A percentile compares a stretch with the other conserved stretches of the same genome.
Conservation (phyloP, 2,888 invertebrate genomes). For the Eustalomyia histrio region DNA sequence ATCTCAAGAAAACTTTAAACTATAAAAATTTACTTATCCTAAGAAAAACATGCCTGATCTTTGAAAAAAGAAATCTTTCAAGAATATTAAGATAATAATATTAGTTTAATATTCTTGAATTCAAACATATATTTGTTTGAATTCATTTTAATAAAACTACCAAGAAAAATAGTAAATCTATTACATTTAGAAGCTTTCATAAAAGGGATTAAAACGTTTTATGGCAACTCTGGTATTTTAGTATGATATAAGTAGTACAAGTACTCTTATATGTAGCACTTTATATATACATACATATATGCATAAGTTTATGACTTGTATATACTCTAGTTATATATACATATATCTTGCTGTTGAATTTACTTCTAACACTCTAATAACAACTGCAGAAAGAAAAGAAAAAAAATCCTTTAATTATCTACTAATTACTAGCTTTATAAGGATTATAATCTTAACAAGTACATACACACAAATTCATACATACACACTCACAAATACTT, state of each 20-base stretch:
- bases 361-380: constrained; percentile 35
- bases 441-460: constrained; percentile 57
- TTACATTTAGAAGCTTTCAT: no score
- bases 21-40: no score
- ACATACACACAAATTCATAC: constrained; percentile 4
- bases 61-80: no score
- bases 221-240: background rate
- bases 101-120: no score
- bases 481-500: background rate
- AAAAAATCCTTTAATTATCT: constrained; percentile 57
- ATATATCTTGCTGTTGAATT: constrained; percentile 14
- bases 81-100: no score
- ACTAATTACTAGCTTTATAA: constrained; percentile 58
- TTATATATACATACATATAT: no score
- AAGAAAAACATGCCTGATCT: no score
- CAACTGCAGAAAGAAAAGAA: constrained; percentile 14
- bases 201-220: no score
- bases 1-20: no score
- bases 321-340: constrained; percentile 1
- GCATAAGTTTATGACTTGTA: background rate
- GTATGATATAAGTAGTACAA: constrained; percentile 7
- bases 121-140: no score
- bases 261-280: constrained; percentile 25
- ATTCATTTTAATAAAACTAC: no score
- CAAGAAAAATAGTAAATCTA: no score